Base-by-base conservation (phyloP, 2,113 vertebrate species). In the Solenodon paradoxus region DNA sequence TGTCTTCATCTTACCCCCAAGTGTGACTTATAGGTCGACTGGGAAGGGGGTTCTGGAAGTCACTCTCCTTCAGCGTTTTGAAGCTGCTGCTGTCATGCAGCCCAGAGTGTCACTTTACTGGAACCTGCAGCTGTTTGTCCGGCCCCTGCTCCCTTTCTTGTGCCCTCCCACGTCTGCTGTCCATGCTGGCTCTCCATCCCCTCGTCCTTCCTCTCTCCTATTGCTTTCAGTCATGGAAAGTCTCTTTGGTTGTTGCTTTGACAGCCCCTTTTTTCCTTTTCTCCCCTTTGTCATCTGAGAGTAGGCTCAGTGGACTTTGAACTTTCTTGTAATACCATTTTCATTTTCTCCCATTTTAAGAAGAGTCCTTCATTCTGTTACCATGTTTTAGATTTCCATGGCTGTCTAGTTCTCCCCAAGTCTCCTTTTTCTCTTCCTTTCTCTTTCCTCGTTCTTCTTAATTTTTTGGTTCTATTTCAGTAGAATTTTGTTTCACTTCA, bases 181-280 rank as follows among this genome's bases (percentile, higher is more conserved):
- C 59, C n/a, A 3, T 28, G 3, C 45, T 20, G 1, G 7, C 22
- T 5, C 4, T 19, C 20, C 12, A 0, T 17, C 2, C 3, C n/a
- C 22, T 7, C 28, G 26, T 59, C 57, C 28, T 20, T 11, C 59
- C 59, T 11, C 59, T 30, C 59, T 28, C 59, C 9, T 20, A 2
- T 7, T 15, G 26, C 17, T 28, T 83, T 40, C 2, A 13, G 38
- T 38, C 47, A 38, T 26, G 51, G 11, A 64, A 53, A n/a, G 0
- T 0, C 8, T 42, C 64, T 35, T 40, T 11, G 55, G 12, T 22
- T 45, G 26, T 26, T 47, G 61, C 20, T 30, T 2, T n/a, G n/a
- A n/a, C n/a, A n/a, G n/a, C n/a, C n/a, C n/a, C n/a, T n/a, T n/a
- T n/a, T n/a, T n/a, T n/a, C n/a, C n/a, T n/a, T n/a, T n/a, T n/a